Evolutionary conservation across 2,113 vertebrate species (phyloP).

Genomic region (Corvus cornix): DNA sequence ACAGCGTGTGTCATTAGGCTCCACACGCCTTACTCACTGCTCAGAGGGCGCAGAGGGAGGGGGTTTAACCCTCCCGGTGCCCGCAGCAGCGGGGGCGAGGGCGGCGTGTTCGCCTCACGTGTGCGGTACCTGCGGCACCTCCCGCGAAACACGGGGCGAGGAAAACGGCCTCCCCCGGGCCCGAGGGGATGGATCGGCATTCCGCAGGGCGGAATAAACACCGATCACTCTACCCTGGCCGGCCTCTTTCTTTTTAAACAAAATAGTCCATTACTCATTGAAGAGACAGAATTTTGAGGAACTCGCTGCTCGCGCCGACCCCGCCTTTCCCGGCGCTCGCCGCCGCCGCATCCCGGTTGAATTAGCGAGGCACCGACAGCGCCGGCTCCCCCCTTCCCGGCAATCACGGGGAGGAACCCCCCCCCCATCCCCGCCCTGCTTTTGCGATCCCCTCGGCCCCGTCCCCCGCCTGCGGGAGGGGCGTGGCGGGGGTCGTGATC

Average conservation of each 20-base stretch:
- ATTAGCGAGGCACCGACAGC: background rate
- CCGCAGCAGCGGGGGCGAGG: background rate
- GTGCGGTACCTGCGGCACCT: background rate
- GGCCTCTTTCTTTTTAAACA: background rate
- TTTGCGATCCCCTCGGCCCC: background rate
- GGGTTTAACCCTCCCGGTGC: background rate
- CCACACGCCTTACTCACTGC: background rate
- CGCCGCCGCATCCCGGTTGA: background rate
- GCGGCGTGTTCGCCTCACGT: background rate
- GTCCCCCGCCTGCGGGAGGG: background rate
- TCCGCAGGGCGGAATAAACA: background rate
- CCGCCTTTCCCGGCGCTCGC: background rate
- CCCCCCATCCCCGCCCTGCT: no score
- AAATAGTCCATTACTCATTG: accelerated
- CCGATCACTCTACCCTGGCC: accelerated
- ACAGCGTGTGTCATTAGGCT: background rate
- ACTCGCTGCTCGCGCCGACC: background rate
- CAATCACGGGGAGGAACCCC: no score
- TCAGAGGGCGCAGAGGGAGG: background rate
- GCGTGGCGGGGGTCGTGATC: background rate
- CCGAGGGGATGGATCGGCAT: background rate
- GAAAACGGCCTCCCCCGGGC: background rate
- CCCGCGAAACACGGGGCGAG: background rate
- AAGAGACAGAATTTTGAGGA: accelerated
- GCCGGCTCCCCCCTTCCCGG: no score